Conservation (phyloP, 2,888 invertebrate genomes). For the Flexamia atlantica region DNA sequence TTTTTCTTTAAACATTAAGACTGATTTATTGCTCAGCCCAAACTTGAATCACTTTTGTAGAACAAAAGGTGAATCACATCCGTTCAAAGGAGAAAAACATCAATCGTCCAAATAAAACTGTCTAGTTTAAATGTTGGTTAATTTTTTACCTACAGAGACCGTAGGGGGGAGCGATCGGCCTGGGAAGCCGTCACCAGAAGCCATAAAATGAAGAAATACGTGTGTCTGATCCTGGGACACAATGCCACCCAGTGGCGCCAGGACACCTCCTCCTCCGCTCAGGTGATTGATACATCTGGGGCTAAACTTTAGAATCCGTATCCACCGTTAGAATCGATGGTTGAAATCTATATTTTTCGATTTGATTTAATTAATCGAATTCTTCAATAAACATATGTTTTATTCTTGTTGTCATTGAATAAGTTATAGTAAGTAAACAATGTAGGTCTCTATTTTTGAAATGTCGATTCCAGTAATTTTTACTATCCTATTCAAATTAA, state of each 20-base stretch:
- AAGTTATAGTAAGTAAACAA: no score
- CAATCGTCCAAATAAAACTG: slow-evolving; percentile 23
- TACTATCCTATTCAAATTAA: no score
- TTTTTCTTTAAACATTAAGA: no score
- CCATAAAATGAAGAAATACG: slow-evolving; percentile 56
- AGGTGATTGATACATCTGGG: slow-evolving; percentile 4
- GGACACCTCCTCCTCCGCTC: neutral
- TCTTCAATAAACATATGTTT: no score
- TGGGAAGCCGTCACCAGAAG: slow-evolving; percentile 36
- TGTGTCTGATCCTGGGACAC: neutral
- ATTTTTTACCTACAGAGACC: slow-evolving; percentile 5
- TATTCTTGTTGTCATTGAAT: no score
- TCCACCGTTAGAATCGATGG: no score
- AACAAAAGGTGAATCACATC: neutral
- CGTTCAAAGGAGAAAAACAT: neutral
- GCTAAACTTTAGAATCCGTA: no score
- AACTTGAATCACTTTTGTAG: neutral
- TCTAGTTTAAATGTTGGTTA: slow-evolving; percentile 5
- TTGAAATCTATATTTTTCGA: no score
- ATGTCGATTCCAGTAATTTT: no score
- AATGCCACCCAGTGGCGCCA: slow-evolving; percentile 26
- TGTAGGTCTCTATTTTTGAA: no score
- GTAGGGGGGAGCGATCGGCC: neutral
- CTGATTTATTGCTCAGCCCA: neutral
- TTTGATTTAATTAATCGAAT: no score